phyloP scores from a whole-genome alignment of 1,140 invertebrate genomes.

The Zaprionus ghesquierei region DNA sequence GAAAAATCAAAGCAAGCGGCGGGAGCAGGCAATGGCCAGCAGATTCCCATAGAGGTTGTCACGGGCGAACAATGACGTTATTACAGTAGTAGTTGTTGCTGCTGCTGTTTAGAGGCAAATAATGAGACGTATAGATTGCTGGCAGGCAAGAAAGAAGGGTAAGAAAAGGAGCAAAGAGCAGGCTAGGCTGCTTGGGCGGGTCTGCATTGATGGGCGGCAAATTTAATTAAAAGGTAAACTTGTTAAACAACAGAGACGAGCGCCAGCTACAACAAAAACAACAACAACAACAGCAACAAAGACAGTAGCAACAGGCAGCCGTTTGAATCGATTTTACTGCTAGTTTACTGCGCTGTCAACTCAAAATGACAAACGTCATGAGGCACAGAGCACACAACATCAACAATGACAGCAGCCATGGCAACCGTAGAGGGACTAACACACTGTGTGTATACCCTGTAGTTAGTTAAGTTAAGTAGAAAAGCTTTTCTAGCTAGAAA shows the following conservation, averaged over 20 bases:
- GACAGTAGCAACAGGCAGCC: constrained; percentile 66
- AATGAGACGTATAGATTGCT: constrained; percentile 22
- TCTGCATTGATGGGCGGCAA: constrained; percentile 53
- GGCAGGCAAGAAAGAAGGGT: background rate
- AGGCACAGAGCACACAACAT: constrained; percentile 31
- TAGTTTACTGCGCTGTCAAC: constrained; percentile 41
- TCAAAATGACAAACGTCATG: constrained; percentile 73
- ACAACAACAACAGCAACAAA: constrained; percentile 7
- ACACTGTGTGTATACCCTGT: background rate
- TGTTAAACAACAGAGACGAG: constrained; percentile 45
- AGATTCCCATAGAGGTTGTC: constrained; percentile 35
- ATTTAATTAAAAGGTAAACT: constrained; percentile 80
- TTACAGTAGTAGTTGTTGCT: constrained; percentile 6
- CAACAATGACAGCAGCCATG: constrained; percentile 12
- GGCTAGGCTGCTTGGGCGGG: no score
- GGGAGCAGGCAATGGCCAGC: constrained; percentile 47
- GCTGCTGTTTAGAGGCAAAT: constrained; percentile 53
- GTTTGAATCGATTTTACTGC: constrained; percentile 67
- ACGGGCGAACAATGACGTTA: constrained; percentile 7
- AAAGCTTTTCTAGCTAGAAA: no score
- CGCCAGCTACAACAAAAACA: constrained; percentile 13
- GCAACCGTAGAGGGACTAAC: background rate
- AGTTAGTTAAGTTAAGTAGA: background rate
- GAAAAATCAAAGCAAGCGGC: background rate
- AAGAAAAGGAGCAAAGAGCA: background rate